These are phyloP conservation scores for Augochlorella aurata DNA, from an alignment of 2,888 invertebrate species.

Conservation along the genomic window DNA sequence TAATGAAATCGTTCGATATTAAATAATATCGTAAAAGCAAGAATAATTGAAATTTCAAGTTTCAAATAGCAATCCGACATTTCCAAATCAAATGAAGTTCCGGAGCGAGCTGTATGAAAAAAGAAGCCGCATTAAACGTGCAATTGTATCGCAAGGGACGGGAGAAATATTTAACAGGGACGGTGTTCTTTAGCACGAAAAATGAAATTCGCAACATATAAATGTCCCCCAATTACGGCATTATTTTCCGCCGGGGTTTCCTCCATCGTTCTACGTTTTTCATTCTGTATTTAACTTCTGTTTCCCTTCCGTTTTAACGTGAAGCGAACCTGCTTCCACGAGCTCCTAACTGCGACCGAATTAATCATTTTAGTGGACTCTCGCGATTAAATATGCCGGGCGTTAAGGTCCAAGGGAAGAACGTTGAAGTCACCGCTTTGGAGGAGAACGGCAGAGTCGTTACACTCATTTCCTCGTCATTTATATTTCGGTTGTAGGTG, in stretches of 20 bases:
- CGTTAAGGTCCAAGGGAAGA: neutral
- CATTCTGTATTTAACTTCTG: neutral
- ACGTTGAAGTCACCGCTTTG: neutral
- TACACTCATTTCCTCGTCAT: neutral
- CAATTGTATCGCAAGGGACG: neutral
- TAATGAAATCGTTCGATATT: too few species aligned
- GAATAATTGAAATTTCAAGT: too few species aligned
- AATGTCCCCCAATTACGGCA: constrained; percentile 1
- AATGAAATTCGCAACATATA: constrained; percentile 13
- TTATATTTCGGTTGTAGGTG: neutral
- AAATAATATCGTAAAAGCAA: too few species aligned
- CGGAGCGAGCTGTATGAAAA: neutral
- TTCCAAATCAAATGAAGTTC: too few species aligned
- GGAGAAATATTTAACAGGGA: neutral
- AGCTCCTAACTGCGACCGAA: constrained; percentile 9
- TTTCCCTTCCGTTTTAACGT: neutral
- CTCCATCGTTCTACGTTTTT: neutral
- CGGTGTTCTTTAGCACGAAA: neutral
- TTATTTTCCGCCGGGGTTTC: neutral
- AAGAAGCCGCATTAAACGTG: neutral
- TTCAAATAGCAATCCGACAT: too few species aligned
- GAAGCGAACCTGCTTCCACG: neutral
- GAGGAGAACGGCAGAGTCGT: constrained; percentile 3
- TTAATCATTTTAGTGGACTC: constrained; percentile 31
- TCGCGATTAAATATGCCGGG: constrained; percentile 48